These are phyloP conservation scores for Lasioglossum villosulum DNA, from an alignment of 2,888 invertebrate genomes.

Conservation along the genomic window DNA sequence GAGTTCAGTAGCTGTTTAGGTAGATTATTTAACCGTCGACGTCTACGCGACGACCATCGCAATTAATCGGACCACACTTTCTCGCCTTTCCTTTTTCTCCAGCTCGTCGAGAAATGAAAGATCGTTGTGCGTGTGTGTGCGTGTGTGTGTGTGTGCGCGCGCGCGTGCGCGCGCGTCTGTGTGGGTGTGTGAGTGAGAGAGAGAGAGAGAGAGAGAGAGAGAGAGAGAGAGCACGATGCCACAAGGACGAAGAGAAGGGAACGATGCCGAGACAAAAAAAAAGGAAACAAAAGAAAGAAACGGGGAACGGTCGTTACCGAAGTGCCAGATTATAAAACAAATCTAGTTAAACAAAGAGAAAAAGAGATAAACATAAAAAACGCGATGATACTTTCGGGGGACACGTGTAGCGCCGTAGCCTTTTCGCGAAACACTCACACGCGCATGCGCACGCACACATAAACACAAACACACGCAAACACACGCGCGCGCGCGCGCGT, in stretches of 20 bases:
- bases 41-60: slow-evolving; percentile 68
- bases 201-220: neutral
- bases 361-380: neutral
- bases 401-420: slow-evolving; percentile 43
- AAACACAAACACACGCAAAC: accelerated
- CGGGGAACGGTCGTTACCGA: slow-evolving; percentile 51
- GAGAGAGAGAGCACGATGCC: too few species aligned
- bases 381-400: slow-evolving; percentile 28
- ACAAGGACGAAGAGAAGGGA: slow-evolving; percentile 4
- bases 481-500: too few species aligned
- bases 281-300: neutral
- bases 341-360: slow-evolving; percentile 49
- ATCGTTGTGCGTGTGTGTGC: neutral
- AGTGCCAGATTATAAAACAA: slow-evolving; percentile 58
- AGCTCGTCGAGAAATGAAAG: slow-evolving; percentile 46
- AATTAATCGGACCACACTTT: slow-evolving; percentile 74
- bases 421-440: neutral
- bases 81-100: slow-evolving; percentile 73
- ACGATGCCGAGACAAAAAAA: neutral
- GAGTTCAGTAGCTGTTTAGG: slow-evolving; percentile 60
- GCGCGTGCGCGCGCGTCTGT: too few species aligned
- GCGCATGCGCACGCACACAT: accelerated
- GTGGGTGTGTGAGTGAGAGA: too few species aligned
- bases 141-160: too few species aligned
- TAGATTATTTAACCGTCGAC: slow-evolving; percentile 49